Evolutionary conservation across 2,888 invertebrate species (phyloP).

Genomic region (Lamellibrachia satsuma): DNA sequence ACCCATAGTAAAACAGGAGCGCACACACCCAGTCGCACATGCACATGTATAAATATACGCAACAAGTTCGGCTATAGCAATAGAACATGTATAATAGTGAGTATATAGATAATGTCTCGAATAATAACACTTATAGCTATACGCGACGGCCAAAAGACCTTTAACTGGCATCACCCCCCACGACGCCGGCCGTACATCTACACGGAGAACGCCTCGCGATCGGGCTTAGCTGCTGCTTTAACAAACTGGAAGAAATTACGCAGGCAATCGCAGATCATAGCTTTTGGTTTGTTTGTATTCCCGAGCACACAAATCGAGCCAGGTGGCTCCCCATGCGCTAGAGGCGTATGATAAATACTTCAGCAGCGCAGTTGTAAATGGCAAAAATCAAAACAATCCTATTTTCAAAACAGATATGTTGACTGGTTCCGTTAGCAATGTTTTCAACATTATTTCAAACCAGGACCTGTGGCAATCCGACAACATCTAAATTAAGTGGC

Average conservation of each 20-base stretch:
- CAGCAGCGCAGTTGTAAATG: not conserved
- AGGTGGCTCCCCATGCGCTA: not conserved
- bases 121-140: constrained; percentile 13
- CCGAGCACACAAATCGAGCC: not conserved
- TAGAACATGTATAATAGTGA: constrained; percentile 17
- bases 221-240: not conserved
- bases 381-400: not conserved
- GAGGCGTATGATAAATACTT: not conserved
- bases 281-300: not conserved
- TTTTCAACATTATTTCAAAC: not conserved
- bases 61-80: constrained; percentile 17
- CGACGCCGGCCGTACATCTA: not conserved
- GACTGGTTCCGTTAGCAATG: no score
- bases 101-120: constrained; percentile 11
- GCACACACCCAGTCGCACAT: not conserved
- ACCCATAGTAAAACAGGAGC: not conserved
- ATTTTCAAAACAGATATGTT: not conserved
- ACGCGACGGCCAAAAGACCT: constrained; percentile 6
- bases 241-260: constrained; percentile 17
- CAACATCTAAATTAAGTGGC: not conserved
- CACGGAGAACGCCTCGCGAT: not conserved
- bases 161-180: not conserved
- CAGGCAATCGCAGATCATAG: not conserved
- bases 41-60: constrained; percentile 11
- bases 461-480: not conserved